Conservation (phyloP, 2,797 vertebrate species). For the Tinamus major region DNA sequence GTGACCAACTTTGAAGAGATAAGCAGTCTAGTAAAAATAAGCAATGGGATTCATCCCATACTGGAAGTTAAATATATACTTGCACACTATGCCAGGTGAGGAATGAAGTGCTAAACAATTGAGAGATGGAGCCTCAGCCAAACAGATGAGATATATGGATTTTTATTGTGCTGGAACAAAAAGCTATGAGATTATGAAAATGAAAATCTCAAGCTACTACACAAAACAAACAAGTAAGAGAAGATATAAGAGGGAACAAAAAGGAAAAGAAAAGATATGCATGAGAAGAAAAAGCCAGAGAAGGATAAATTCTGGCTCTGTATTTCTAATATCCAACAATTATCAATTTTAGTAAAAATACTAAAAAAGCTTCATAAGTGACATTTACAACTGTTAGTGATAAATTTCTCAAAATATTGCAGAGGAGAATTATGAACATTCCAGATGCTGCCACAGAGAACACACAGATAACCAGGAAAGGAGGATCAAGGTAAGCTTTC, state of each 20-base stretch:
- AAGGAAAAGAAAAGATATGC: fast-evolving
- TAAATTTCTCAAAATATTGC: not conserved
- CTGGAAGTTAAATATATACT: constrained; percentile 36
- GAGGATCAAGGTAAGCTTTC: not conserved
- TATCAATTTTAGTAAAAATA: not conserved
- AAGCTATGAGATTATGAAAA: not conserved
- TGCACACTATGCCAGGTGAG: constrained; percentile 19
- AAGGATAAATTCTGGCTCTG: not conserved
- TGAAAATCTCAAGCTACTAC: not conserved
- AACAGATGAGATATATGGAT: not conserved
- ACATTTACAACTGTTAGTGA: not conserved
- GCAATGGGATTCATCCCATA: not conserved
- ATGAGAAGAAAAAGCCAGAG: not conserved
- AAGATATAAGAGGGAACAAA: not conserved
- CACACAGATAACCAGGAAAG: not conserved
- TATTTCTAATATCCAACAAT: not conserved
- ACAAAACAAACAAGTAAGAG: not conserved
- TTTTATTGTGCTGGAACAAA: not conserved
- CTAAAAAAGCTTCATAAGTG: not conserved
- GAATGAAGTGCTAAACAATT: constrained; percentile 36
- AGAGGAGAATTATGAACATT: not conserved
- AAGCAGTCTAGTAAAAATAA: constrained; percentile 23
- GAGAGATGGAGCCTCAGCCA: not conserved
- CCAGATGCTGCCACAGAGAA: not conserved
- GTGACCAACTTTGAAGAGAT: not conserved